These are phyloP conservation scores for Conopomorpha cramerella DNA, from an alignment of 1,140 invertebrate species.

Conservation along the genomic window DNA sequence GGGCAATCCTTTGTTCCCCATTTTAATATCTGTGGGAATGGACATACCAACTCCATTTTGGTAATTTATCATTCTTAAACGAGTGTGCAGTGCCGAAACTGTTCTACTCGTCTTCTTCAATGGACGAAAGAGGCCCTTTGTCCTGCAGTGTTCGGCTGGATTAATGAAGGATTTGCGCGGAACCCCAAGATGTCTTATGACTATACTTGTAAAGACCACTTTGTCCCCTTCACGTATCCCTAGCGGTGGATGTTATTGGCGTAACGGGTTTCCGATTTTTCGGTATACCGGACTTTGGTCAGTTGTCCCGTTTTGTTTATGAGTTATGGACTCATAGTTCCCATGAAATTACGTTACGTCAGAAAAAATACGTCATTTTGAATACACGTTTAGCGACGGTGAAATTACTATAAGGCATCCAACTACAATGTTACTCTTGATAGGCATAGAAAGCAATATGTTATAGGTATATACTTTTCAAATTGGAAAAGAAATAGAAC, in stretches of 20 bases:
- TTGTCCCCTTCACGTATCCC: no score
- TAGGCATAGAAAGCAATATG: no score
- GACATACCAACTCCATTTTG: conserved; percentile 53
- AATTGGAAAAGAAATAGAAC: no score
- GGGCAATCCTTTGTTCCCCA: conserved; percentile 33
- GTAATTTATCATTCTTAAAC: conserved; percentile 59
- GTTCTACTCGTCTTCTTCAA: conserved; percentile 30
- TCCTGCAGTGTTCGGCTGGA: conserved; percentile 6
- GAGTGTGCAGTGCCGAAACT: conserved; percentile 26
- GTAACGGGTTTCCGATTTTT: background rate
- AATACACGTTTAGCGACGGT: no score
- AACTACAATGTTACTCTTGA: no score
- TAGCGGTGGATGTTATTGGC: no score
- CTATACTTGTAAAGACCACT: no score
- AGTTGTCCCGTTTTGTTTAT: background rate
- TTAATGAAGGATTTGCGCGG: background rate
- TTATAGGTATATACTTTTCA: no score
- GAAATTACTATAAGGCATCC: no score
- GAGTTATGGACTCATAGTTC: background rate
- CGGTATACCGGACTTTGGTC: background rate
- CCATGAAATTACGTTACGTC: no score
- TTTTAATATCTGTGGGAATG: conserved; percentile 60
- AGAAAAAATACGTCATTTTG: no score
- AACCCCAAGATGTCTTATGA: no score
- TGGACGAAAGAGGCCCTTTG: conserved; percentile 26